Evolutionary conservation across 2,888 invertebrate species (phyloP), one percentile per base, ranked within the genome.

Genomic region (Neoitamus cyanurus): DNA sequence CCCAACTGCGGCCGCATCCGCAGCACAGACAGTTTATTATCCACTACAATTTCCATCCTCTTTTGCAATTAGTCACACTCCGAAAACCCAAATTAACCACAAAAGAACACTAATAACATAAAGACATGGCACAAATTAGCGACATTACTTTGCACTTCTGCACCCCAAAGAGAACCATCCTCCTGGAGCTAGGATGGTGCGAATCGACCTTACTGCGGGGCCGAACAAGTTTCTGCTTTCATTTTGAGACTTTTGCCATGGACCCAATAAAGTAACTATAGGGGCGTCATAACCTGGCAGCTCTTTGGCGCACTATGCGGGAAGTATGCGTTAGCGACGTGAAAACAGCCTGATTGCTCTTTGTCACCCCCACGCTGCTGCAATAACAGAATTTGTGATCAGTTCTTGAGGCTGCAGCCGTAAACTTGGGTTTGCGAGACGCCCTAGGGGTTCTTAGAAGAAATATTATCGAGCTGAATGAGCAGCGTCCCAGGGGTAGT

Each of bases 71-170:
- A 80, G 80, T 80, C 68, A 80, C 80, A 58, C 80, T 80, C 48
- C 58, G 68, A 58, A 68, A 30, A 68, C 68, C 28, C 80, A 58
- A 58, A 58, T 48, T 80, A 80, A 58, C 58, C 36, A 80, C 80
- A 80, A 80, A 80, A 77, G 80, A 68, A 31, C 68, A 58, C 80
- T 80, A 80, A 80, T 80, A 80, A 31, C 80, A 80, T 31, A 30
- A 80, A 68, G 80, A 80, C 80, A 58, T 68, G 58, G 58, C 80
- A 58, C 80, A 80, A 80, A 80, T 80, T 80, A 80, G 80, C 80
- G 68, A 80, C 80, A 80, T 80, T 80, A 80, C 48, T 80, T 80
- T 80, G 80, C 80, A 80, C 80, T 80, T 80, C 31, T 58, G 58
- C 68, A 80, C 80, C 80, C 80, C 20, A 20, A 46, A 42, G 42